Evolutionary conservation across 2,888 invertebrate species (phyloP).

Genomic region (Rhagonycha fulva): DNA sequence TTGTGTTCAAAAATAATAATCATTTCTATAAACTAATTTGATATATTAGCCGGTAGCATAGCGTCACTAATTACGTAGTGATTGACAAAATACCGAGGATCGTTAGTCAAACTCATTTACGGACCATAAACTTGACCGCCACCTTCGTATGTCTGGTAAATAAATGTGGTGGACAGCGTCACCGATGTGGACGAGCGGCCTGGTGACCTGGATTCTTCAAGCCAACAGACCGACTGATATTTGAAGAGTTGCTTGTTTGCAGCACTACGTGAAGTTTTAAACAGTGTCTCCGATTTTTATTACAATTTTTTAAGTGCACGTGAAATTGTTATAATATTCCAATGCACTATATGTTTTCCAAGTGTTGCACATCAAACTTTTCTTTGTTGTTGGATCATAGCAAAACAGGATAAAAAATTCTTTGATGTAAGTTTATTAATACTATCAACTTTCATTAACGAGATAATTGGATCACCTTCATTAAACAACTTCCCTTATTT

Average conservation of each 20-base stretch:
- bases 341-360: background rate
- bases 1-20: background rate
- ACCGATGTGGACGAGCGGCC: slow-evolving; percentile 54
- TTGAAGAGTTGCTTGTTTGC: slow-evolving; percentile 23
- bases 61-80: background rate
- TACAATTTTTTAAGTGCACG: background rate
- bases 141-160: slow-evolving; percentile 21
- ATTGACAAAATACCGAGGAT: background rate
- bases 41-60: background rate
- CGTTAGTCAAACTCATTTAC: slow-evolving; percentile 3
- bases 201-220: slow-evolving; percentile 49
- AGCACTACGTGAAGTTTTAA: slow-evolving; percentile 8
- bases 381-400: background rate
- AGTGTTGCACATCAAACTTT: background rate
- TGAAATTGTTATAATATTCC: background rate
- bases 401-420: background rate
- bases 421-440: background rate
- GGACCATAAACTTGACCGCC: slow-evolving; percentile 23
- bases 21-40: background rate
- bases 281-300: background rate
- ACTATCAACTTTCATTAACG: background rate
- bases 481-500: too few species aligned
- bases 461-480: background rate
- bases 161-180: slow-evolving; percentile 45
- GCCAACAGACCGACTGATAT: slow-evolving; percentile 27